Evolutionary conservation across 2,797 vertebrate genomes (phyloP).

Genomic region (Octomys mimax): DNA sequence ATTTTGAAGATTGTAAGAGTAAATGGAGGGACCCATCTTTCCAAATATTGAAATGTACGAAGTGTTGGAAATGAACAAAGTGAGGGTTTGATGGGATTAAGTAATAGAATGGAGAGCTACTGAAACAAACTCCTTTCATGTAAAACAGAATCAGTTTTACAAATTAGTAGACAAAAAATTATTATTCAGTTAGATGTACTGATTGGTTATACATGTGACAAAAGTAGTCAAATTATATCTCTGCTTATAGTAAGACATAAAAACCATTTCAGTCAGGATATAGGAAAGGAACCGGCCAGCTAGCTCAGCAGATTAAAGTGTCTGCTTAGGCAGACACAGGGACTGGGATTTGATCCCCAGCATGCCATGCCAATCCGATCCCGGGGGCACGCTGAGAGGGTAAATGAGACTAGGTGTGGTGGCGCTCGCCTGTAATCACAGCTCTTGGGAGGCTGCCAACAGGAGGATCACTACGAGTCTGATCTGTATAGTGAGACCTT

Average conservation of each 20-base stretch:
- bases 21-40: neutral
- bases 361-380: too few relatives aligned
- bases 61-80: conserved; percentile 16
- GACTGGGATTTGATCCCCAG: too few relatives aligned
- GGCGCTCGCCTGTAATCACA: too few relatives aligned
- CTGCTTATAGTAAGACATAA: neutral
- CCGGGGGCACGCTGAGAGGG: too few relatives aligned
- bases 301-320: too few relatives aligned
- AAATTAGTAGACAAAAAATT: neutral
- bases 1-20: conserved; percentile 32
- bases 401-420: too few relatives aligned
- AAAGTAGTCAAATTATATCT: neutral
- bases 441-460: too few relatives aligned
- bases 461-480: too few relatives aligned
- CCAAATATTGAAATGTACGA: neutral
- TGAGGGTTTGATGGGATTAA: neutral
- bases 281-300: too few relatives aligned
- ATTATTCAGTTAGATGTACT: conserved; percentile 17
- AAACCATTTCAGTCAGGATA: neutral
- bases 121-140: neutral
- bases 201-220: neutral
- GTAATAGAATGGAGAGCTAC: neutral
- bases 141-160: conserved; percentile 14
- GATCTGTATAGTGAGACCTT: too few relatives aligned
- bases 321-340: too few relatives aligned